Conservation (phyloP, 2,797 vertebrate genomes). For the Parambassis ranga region DNA sequence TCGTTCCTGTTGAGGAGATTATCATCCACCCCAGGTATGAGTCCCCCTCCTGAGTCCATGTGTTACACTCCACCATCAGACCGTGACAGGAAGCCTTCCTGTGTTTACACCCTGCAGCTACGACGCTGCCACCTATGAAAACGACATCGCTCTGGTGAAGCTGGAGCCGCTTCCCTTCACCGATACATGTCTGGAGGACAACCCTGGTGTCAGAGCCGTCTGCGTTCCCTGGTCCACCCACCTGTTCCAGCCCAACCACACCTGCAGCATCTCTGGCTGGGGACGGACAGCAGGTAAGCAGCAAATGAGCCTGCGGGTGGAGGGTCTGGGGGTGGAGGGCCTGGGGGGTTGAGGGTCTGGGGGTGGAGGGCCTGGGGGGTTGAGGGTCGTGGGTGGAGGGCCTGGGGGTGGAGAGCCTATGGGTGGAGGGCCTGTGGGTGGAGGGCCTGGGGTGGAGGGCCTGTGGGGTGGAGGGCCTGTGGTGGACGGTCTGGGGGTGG, state of each 20-base stretch:
- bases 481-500: too few species aligned
- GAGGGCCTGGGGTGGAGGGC: too few species aligned
- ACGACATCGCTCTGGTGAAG: constrained; percentile 92
- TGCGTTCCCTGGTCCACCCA: constrained; percentile 89
- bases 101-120: constrained; percentile 63
- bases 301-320: too few species aligned
- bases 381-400: too few species aligned
- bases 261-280: constrained; percentile 91
- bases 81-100: too few species aligned
- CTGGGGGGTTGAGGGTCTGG: too few species aligned
- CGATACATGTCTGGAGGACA: constrained; percentile 60
- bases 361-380: too few species aligned
- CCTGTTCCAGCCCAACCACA: constrained; percentile 82
- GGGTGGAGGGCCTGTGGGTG: too few species aligned
- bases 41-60: neutral
- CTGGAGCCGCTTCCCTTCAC: constrained; percentile 49
- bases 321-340: too few species aligned
- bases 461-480: too few species aligned
- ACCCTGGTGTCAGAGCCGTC: constrained; percentile 71
- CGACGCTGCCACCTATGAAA: constrained; percentile 79
- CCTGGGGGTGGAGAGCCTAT: too few species aligned
- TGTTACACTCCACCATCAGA: too few species aligned
- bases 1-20: constrained; percentile 69
- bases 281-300: constrained; percentile 86
- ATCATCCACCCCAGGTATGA: constrained; percentile 79